Evolutionary conservation across 2,888 invertebrate genomes (phyloP), one percentile per base, ranked within the genome.

Genomic region (Neoascia interrupta): DNA sequence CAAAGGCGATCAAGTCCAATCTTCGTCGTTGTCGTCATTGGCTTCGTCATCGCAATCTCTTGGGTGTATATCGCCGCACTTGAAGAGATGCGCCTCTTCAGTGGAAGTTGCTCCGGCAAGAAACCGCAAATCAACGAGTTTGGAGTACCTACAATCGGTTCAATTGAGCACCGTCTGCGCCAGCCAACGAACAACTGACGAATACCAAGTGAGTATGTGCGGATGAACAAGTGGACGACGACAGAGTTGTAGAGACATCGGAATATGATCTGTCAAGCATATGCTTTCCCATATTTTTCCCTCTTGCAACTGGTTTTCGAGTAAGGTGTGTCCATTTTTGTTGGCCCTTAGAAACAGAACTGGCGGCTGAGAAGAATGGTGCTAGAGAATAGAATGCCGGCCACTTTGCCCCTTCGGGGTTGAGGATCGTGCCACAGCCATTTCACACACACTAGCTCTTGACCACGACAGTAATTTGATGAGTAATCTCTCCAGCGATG

Each of bases 281-380:
- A n/a, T 63, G 49, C 54, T 70, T 75, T 75, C 75, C 58, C 64
- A 54, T 70, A 8, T 15, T 68, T 11, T 11, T 43, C 18, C 15
- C 8, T 26, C 21, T 26, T 41, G 11, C 39, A 23, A 26, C 11
- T 13, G 36, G 49, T 18, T 49, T 63, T 31, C 23, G 49, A 28
- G 69, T 58, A 70, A 75, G 63, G 75, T 70, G 70, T 70, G 75
- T 39, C 63, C 6, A 18, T 54, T 31, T 39, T 36, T 53, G 5
- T 8, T 15, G 23, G 4, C n/a, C 31, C 47, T 47, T 68, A 45
- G 39, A 53, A 51, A 60, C 18, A 58, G 31, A 41, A 18, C 11
- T 31, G n/a, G 3, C 13, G 1, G 2, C 26, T 10, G 8, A 45
- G 11, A 19, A 34, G 21, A 34, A 13, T 13, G 10, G n/a, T 16